Evolutionary conservation across 2,113 vertebrate species (phyloP).

Genomic region (Trachemys scripta): DNA sequence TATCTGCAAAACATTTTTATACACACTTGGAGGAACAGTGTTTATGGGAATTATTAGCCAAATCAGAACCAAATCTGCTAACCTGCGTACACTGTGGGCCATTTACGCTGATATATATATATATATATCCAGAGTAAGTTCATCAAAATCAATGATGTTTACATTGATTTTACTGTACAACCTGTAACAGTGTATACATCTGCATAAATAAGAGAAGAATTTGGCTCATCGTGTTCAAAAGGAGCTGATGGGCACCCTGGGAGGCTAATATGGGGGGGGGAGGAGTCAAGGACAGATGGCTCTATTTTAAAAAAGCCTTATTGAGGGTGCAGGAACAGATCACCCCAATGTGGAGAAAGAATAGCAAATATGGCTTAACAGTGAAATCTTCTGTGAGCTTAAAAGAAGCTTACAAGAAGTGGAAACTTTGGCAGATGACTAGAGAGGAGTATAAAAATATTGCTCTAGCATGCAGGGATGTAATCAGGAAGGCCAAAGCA

Average conservation of each 20-base stretch:
- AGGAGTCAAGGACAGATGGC: too few relatives aligned
- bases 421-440: too few relatives aligned
- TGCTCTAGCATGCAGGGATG: too few relatives aligned
- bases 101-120: constrained; percentile 30
- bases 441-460: too few relatives aligned
- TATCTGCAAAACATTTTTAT: not conserved
- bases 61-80: constrained; percentile 47
- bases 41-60: not conserved
- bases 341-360: too few relatives aligned
- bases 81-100: constrained; percentile 17
- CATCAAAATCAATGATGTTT: not conserved
- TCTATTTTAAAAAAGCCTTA: too few relatives aligned
- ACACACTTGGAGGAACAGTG: not conserved
- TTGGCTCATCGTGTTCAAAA: not conserved
- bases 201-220: not conserved
- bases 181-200: not conserved
- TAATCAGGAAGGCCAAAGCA: too few relatives aligned
- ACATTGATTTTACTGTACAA: not conserved
- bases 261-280: too few relatives aligned
- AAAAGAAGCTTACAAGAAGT: too few relatives aligned
- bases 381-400: too few relatives aligned
- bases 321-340: too few relatives aligned
- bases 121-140: not conserved
- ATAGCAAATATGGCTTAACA: too few relatives aligned
- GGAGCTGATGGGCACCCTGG: not conserved